phyloP scores from a whole-genome alignment of 2,888 invertebrate species.

The Callyntrura sp. region DNA sequence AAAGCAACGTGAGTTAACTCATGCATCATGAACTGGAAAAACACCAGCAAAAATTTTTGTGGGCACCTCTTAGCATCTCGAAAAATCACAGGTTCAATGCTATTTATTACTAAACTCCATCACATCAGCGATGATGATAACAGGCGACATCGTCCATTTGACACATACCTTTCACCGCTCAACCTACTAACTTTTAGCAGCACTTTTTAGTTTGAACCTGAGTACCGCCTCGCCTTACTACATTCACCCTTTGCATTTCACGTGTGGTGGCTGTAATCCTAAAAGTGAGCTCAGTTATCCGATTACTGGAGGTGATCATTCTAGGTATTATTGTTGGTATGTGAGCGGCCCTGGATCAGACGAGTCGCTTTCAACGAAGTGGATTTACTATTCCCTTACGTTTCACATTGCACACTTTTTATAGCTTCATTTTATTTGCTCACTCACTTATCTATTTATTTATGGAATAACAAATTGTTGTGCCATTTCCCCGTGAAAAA shows the following conservation, averaged over 20 bases:
- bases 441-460: conserved; percentile 31
- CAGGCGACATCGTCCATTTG: no score
- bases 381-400: conserved; percentile 20
- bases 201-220: no score
- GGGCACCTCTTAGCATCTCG: neutral
- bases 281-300: conserved; percentile 21
- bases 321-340: no score
- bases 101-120: neutral
- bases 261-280: neutral
- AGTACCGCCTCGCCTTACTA: no score
- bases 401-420: conserved; percentile 16
- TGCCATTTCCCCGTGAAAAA: conserved; percentile 4
- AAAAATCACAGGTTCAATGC: conserved; percentile 33
- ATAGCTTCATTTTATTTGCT: conserved; percentile 30
- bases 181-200: no score
- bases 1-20: no score
- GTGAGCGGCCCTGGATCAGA: neutral
- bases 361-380: conserved; percentile 1
- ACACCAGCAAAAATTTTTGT: neutral
- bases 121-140: neutral
- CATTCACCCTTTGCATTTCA: neutral
- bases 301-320: conserved; percentile 18
- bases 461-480: conserved; percentile 41
- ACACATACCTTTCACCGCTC: neutral
- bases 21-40: neutral